Conservation (phyloP, 2,797 vertebrate genomes). For the Epinephelus malabaricus region DNA sequence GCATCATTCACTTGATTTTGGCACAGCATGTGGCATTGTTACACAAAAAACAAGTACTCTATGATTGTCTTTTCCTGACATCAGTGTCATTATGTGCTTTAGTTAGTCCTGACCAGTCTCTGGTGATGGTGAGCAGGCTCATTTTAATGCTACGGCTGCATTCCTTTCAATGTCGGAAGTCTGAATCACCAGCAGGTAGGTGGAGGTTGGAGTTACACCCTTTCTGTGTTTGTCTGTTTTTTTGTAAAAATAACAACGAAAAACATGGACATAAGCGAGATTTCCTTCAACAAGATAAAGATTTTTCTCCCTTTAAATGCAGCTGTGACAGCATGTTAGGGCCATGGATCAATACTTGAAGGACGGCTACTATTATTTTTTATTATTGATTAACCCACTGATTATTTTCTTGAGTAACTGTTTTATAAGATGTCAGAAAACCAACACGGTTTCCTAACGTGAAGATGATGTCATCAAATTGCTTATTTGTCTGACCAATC, state of each 20-base stretch:
- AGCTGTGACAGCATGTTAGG: neutral
- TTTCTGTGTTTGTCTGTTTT: neutral
- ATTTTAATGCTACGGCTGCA: slow-evolving; percentile 31
- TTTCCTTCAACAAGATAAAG: neutral
- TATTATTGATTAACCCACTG: neutral
- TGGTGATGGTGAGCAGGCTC: slow-evolving; percentile 11
- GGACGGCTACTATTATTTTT: neutral
- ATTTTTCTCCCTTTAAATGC: neutral
- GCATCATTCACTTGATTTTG: slow-evolving; percentile 72
- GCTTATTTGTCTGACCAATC: neutral
- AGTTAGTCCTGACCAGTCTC: slow-evolving; percentile 44
- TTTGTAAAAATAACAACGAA: neutral
- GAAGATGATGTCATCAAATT: neutral
- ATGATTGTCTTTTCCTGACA: slow-evolving; percentile 69
- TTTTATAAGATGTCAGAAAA: neutral
- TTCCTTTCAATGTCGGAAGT: slow-evolving; percentile 41
- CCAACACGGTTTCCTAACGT: neutral
- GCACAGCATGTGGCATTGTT: slow-evolving; percentile 78
- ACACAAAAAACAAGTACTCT: slow-evolving; percentile 36
- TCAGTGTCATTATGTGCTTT: slow-evolving; percentile 65
- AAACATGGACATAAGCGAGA: neutral
- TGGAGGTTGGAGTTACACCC: neutral
- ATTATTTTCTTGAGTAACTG: neutral
- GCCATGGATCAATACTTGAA: neutral
- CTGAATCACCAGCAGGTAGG: neutral